phyloP scores from a whole-genome alignment of 2,113 vertebrate species.

The Eulemur macaco region DNA sequence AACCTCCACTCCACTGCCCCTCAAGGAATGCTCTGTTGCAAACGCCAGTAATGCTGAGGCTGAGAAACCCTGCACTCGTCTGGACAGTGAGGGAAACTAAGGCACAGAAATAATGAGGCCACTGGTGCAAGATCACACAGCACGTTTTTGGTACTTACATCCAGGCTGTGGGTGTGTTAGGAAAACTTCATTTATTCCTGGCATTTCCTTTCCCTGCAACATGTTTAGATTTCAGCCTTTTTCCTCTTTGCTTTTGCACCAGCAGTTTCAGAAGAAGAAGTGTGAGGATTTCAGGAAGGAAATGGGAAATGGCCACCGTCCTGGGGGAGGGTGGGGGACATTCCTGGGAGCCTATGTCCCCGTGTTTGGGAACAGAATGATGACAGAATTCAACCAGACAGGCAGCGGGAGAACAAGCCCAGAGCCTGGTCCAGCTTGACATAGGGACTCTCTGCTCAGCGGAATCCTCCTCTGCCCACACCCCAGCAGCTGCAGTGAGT shows the following conservation, averaged over 20 bases:
- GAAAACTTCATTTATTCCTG: not conserved
- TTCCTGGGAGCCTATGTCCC: not conserved
- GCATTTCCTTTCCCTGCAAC: not conserved
- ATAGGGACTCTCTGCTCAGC: accelerated
- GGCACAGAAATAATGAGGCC: not conserved
- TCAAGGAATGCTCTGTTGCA: not conserved
- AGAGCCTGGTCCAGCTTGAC: not conserved
- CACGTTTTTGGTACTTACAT: accelerated
- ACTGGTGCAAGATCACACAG: not conserved
- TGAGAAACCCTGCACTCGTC: not conserved
- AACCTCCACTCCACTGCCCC: not conserved
- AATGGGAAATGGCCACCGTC: not conserved
- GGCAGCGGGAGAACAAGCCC: not conserved
- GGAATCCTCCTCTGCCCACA: not conserved
- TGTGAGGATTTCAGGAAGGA: not conserved
- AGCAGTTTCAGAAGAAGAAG: not conserved
- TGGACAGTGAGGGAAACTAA: not conserved
- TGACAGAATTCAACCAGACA: not conserved
- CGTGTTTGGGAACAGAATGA: not conserved
- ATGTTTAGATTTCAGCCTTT: not conserved
- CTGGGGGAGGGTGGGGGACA: accelerated
- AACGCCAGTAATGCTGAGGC: not conserved
- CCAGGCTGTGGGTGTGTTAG: accelerated
- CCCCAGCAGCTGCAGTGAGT: not conserved
- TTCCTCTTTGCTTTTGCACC: not conserved